Base-by-base conservation (phyloP, 2,888 invertebrate species). In the Eremobia ochroleuca region DNA sequence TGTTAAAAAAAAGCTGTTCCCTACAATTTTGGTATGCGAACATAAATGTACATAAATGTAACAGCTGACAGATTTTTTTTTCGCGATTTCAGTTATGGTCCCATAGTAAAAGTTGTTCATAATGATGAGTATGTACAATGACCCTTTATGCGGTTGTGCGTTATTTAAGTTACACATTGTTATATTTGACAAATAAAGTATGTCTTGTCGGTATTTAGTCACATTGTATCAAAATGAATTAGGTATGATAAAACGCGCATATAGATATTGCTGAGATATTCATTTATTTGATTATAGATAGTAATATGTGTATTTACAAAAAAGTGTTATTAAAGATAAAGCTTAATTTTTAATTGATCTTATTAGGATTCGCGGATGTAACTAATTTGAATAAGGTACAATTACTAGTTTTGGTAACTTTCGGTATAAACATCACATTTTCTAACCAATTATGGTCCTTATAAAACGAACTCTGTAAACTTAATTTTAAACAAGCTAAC, bases 351-450 rank as follows among this genome's bases (percentile, higher is more conserved):
- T 46, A 73, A 46, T 28, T 62, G 64, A 75, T 76, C 59, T 73
- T 52, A 68, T 73, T 75, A 75, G 9, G 59, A 74, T 67, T 78
- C 61, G 25, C 21, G 40, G 70, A 49, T 58, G 6, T 34, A 84
- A 88, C 79, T 85, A 76, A 82, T 80, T 81, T 87, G 89, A 80
- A 79, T 79, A 89, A 89, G 73, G 28, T 74, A 78, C 55, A 81
- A 87, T 90, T 81, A 94, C 94, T 94, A 93, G 92, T 90, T 92
- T 92, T 94, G 96, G 95, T 96, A 95, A 95, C 95, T 94, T 87
- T 89, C 79, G 86, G 37, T 88, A 90, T 73, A 65, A 73, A 82
- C 40, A 82, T 87, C 75, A 76, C 71, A 76, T 66, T 83, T 65
- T 69, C n/a, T 34, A 28, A 71, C 66, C 64, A 79, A 76, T 76